Percentiles rank a stretch among this genome's conserved stretches.
Evolutionary conservation across 2,113 vertebrate genomes (phyloP).

Genomic region (Bambusicola thoracicus): DNA sequence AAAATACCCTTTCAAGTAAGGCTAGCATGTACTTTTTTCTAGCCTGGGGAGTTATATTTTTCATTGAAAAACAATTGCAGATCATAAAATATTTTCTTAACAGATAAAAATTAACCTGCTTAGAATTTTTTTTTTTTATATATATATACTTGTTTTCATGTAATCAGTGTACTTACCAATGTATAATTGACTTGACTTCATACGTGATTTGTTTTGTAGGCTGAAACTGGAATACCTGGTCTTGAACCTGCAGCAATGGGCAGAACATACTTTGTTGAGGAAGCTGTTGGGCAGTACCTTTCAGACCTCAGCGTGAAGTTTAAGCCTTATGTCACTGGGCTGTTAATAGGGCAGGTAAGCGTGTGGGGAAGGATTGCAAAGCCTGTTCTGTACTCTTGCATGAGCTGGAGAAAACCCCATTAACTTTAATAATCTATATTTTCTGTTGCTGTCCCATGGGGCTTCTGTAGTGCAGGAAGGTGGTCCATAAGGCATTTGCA

Average conservation of each 20-base stretch:
- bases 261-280: constrained; percentile 81
- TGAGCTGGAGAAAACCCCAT: fast-evolving
- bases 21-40: not conserved
- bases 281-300: constrained; percentile 78
- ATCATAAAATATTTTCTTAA: not conserved
- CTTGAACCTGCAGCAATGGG: constrained; percentile 71
- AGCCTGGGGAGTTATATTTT: not conserved
- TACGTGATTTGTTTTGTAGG: not conserved
- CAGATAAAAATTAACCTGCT: not conserved
- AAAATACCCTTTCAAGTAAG: not conserved
- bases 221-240: not conserved
- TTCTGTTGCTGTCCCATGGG: not conserved
- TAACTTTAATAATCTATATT: not conserved
- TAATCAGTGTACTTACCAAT: not conserved
- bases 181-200: not conserved
- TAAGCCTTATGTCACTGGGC: constrained; percentile 80
- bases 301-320: constrained; percentile 62
- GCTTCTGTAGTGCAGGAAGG: not conserved
- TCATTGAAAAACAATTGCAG: not conserved
- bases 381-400: not conserved
- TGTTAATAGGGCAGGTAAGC: constrained; percentile 92
- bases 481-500: not conserved
- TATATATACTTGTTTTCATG: not conserved
- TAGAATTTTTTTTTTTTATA: not conserved
- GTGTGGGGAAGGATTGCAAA: not conserved